Conservation (phyloP, 2,113 vertebrate species). For the Fulmarus glacialis region DNA sequence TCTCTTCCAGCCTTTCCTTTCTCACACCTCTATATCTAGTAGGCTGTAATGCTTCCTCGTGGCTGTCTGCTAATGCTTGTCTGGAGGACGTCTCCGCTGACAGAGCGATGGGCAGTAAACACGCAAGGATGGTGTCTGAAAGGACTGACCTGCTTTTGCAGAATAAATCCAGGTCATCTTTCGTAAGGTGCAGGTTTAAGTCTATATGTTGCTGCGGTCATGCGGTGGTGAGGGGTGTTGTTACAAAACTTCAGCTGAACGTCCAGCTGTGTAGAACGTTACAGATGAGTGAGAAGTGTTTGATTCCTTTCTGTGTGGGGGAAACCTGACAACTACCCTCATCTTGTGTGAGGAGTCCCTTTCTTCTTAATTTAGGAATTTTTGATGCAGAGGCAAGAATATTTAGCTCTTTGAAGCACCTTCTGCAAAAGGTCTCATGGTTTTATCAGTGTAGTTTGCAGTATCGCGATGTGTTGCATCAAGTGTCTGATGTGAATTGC, state of each 20-base stretch:
- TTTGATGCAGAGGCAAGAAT: background rate
- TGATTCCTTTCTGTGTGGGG: background rate
- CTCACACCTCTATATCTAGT: rapidly evolving
- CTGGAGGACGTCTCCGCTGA: background rate
- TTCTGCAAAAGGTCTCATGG: background rate
- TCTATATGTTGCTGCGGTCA: rapidly evolving
- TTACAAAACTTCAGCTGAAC: background rate
- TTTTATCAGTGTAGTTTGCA: background rate
- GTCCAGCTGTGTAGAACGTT: rapidly evolving
- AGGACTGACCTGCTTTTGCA: background rate
- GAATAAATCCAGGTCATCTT: background rate
- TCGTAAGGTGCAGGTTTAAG: rapidly evolving
- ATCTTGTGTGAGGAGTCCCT: rapidly evolving
- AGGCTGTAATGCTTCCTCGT: background rate
- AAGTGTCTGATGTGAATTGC: background rate
- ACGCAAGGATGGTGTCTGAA: rapidly evolving
- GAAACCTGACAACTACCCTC: background rate
- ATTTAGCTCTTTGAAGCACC: background rate
- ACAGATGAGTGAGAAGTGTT: rapidly evolving
- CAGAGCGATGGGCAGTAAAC: background rate
- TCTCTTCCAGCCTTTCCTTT: background rate
- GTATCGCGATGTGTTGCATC: rapidly evolving
- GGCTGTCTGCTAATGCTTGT: rapidly evolving
- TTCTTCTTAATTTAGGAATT: rapidly evolving
- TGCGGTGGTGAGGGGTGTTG: no score